Evolutionary conservation across 1,140 invertebrate species (phyloP), one percentile per base, ranked within the genome.

Genomic region (Ceratosolen fusciceps): DNA sequence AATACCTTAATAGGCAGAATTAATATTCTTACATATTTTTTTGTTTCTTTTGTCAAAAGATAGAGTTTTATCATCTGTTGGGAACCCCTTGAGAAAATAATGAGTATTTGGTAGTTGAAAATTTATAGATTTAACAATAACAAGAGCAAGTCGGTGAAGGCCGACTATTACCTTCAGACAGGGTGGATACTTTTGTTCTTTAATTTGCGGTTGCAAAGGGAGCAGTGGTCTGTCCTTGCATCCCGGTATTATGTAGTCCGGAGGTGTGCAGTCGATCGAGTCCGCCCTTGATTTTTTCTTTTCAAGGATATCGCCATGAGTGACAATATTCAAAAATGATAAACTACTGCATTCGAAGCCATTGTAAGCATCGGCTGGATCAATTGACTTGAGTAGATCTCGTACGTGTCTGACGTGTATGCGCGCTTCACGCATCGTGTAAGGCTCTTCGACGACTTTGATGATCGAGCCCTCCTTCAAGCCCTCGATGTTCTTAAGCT

Each of bases 361-460:
- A 86, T 96, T 97, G 87, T 98, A 99, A 0, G 97, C 96, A 90
- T 99, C 98, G 1, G 95, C 94, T 29, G 95, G 95, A 90, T 98
- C 97, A 29, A 98, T 93, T 43, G 96, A 98, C 85, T 99, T 99
- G 5, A 99, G 91, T 14, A 99, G 91, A 91, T 99, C 98, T 26
- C 98, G 92, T 1, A 99, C 96, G 88, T 99, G 98, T 85, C 98
- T 95, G 0, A 99, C 95, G 89, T 99, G 98, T 86, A 99, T 98
- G 62, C 98, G 92, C 1, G 98, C 98, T 89, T 99, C 98, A 9
- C 98, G 93, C 92, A 99, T 97, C 39, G 98, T 99, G 86, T 99
- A 99, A 0, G 97, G 97, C 85, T 99, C 98, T 92, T 96, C 95
- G 4, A 97, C 95, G 8, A 96, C 94, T 91, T 97, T 98, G 72